Evolutionary conservation across 2,888 invertebrate species (phyloP).

Genomic region (Acrobasis suavella): DNA sequence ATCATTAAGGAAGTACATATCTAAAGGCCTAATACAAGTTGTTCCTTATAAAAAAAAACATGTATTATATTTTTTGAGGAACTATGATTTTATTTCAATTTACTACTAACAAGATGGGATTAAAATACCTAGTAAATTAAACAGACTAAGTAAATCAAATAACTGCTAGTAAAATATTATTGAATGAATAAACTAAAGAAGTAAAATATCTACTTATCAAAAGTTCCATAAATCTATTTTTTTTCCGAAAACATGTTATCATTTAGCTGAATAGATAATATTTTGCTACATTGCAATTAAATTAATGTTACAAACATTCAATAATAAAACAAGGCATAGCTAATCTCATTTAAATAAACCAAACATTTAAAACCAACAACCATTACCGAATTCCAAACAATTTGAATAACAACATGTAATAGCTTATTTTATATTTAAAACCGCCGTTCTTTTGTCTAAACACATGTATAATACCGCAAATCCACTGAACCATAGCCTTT

Average conservation of each 20-base stretch:
- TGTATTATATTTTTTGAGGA: no score
- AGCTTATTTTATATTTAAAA: constrained; percentile 46
- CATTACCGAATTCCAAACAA: constrained; percentile 16
- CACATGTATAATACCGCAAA: constrained; percentile 32
- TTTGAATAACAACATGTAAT: constrained; percentile 37
- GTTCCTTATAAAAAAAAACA: no score
- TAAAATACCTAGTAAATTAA: no score
- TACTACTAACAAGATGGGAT: no score
- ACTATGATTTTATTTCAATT: no score
- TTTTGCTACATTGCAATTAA: neutral
- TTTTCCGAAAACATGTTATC: neutral
- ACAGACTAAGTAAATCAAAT: no score
- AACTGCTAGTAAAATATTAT: no score
- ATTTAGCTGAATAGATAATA: neutral
- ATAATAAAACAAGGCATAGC: neutral
- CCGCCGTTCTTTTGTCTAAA: constrained; percentile 40
- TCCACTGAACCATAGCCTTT: constrained; percentile 48
- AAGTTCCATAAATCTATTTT: no score
- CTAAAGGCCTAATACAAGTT: no score
- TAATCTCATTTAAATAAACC: constrained; percentile 17
- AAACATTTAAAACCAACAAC: constrained; percentile 6
- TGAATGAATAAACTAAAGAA: no score
- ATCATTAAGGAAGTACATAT: constrained; percentile 26
- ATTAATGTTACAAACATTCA: neutral
- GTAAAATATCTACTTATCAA: no score